A percentile compares a stretch with the other conserved stretches of the same genome.
These are phyloP conservation scores for Philopedon plagiatum DNA, from an alignment of 2,888 invertebrate genomes.

Conservation along the genomic window DNA sequence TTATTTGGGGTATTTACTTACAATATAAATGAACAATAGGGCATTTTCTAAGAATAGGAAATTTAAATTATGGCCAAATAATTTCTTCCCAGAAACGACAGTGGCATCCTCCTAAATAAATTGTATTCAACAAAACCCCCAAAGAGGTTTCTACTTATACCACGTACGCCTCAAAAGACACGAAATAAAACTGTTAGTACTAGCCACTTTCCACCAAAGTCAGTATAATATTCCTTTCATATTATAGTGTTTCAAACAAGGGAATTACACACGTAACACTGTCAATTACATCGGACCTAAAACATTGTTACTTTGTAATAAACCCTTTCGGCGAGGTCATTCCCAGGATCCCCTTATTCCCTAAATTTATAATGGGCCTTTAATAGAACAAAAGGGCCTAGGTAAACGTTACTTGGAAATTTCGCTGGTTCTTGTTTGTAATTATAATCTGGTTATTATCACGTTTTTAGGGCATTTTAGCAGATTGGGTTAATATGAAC, in stretches of 20 bases:
- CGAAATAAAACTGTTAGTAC: neutral
- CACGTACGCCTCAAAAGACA: neutral
- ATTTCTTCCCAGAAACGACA: no score
- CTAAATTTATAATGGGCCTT: neutral
- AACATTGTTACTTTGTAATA: slow-evolving; percentile 27
- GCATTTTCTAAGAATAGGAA: no score
- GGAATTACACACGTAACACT: slow-evolving; percentile 3
- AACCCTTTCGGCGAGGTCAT: slow-evolving; percentile 22
- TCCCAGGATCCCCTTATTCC: neutral
- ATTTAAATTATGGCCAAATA: no score
- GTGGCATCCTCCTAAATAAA: no score
- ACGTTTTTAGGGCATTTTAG: neutral
- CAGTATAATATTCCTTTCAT: neutral
- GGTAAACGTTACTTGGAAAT: neutral
- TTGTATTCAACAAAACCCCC: no score
- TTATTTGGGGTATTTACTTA: no score
- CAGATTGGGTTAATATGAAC: neutral
- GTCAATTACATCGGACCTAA: slow-evolving; percentile 1
- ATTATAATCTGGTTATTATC: neutral
- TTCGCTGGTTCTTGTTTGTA: neutral
- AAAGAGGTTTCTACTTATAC: no score
- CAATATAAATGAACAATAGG: no score
- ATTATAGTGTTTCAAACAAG: neutral
- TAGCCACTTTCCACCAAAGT: neutral
- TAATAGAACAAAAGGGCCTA: neutral